phyloP scores from a whole-genome alignment of 2,888 invertebrate genomes.

The Caenorhabditis imperialis region DNA sequence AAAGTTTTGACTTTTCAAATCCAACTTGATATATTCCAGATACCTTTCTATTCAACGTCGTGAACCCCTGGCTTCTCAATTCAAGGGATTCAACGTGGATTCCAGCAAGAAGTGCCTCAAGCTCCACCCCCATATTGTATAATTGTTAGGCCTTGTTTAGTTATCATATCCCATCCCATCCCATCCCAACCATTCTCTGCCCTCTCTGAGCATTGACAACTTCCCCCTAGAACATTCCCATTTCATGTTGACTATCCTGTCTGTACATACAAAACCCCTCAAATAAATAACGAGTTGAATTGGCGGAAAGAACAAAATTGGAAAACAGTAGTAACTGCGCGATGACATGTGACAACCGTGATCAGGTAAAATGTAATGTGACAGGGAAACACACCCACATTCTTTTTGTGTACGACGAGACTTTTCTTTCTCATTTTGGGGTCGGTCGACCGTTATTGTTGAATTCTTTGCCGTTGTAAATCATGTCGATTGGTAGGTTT shows the following conservation, averaged over 20 bases:
- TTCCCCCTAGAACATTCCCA: constrained; percentile 11
- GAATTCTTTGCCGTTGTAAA: background rate
- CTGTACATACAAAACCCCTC: constrained; percentile 52
- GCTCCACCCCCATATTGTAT: constrained; percentile 44
- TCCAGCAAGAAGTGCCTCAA: constrained; percentile 44
- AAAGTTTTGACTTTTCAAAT: background rate
- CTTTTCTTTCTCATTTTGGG: too few relatives aligned
- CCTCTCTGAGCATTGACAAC: background rate
- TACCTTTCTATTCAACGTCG: constrained; percentile 53
- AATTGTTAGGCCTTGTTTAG: background rate
- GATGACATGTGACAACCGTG: constrained; percentile 34
- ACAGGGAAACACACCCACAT: constrained; percentile 53
- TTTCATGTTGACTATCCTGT: constrained; percentile 16
- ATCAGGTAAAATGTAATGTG: constrained; percentile 28
- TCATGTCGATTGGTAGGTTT: background rate
- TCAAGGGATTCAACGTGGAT: constrained; percentile 59
- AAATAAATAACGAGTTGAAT: too few relatives aligned
- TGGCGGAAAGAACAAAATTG: too few relatives aligned
- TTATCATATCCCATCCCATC: background rate
- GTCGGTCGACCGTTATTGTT: too few relatives aligned
- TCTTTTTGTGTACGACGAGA: too few relatives aligned
- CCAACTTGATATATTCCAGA: constrained; percentile 23
- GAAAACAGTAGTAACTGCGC: too few relatives aligned
- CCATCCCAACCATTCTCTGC: background rate
- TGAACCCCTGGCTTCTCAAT: constrained; percentile 55